These are phyloP conservation scores for Ichneumoninae sp. DNA, from an alignment of 2,888 invertebrate species.

Conservation along the genomic window DNA sequence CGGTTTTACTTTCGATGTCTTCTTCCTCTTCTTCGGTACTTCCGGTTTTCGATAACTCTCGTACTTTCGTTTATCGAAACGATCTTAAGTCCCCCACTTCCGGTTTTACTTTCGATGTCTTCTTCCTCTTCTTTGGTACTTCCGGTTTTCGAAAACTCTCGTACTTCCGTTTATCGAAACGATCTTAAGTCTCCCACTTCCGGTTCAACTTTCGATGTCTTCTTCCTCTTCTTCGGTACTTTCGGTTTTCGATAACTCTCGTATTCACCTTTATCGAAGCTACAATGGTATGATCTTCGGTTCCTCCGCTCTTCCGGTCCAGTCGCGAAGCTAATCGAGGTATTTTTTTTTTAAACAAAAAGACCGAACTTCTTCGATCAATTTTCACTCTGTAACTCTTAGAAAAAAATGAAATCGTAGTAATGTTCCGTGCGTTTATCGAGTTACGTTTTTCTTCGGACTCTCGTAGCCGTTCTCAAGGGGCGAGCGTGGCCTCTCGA, in stretches of 20 bases:
- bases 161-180: too few relatives aligned
- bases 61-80: neutral
- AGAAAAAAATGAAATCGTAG: too few relatives aligned
- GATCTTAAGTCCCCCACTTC: neutral
- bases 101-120: neutral
- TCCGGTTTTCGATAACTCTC: neutral
- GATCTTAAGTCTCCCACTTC: too few relatives aligned
- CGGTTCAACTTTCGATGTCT: too few relatives aligned
- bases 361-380: neutral
- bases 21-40: too few relatives aligned
- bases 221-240: too few relatives aligned
- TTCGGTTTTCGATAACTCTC: neutral
- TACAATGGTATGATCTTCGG: neutral
- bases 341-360: neutral
- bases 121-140: neutral
- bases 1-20: too few relatives aligned
- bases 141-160: too few relatives aligned
- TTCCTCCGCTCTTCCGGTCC: neutral
- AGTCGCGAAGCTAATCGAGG: neutral
- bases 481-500: conserved; percentile 19
- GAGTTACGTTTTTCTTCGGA: neutral
- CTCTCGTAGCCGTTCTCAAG: neutral
- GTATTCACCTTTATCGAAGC: neutral
- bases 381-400: neutral
- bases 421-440: neutral